Percentiles rank a stretch among this genome's conserved stretches.
Evolutionary conservation across 1,140 invertebrate genomes (phyloP).

Genomic region (Odontomachus brunneus): DNA sequence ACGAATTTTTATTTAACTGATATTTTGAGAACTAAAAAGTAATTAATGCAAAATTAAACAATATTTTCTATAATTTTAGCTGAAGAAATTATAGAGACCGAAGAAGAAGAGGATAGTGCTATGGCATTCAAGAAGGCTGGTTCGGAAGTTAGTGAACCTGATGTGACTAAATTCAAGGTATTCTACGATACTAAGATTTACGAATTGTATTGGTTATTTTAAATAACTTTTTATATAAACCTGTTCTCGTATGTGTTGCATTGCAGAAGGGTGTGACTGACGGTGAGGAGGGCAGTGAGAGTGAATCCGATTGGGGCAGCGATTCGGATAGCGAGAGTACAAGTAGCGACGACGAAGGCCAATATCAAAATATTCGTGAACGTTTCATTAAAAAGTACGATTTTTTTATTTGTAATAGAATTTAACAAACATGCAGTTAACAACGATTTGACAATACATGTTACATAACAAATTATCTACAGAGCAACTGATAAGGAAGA

Average conservation of each 20-base stretch:
- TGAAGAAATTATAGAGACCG: conserved; percentile 85
- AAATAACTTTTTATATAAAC: not conserved
- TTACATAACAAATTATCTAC: conserved; percentile 39
- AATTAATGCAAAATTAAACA: conserved; percentile 32
- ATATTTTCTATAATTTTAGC: conserved; percentile 63
- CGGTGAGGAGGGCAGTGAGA: conserved; percentile 91
- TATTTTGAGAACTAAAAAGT: not conserved
- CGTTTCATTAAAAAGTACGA: conserved; percentile 92
- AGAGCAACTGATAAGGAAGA: conserved; percentile 90
- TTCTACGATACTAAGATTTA: not conserved
- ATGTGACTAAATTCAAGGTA: conserved; percentile 86
- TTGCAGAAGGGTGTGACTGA: conserved; percentile 81
- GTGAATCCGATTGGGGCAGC: conserved; percentile 95
- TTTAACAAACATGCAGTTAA: too few species aligned
- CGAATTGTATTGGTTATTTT: too few species aligned
- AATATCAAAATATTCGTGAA: conserved; percentile 91
- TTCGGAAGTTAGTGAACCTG: conserved; percentile 82
- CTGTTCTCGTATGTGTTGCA: not conserved
- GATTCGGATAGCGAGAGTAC: conserved; percentile 91
- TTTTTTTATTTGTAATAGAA: conserved; percentile 51
- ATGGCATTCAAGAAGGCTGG: conserved; percentile 85
- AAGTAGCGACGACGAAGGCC: conserved; percentile 91
- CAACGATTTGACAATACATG: too few species aligned
- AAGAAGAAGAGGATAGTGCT: conserved; percentile 85
- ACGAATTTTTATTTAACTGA: conserved; percentile 18